phyloP scores from a whole-genome alignment of 1,140 invertebrate species.

The Zaprionus kolodkinae region DNA sequence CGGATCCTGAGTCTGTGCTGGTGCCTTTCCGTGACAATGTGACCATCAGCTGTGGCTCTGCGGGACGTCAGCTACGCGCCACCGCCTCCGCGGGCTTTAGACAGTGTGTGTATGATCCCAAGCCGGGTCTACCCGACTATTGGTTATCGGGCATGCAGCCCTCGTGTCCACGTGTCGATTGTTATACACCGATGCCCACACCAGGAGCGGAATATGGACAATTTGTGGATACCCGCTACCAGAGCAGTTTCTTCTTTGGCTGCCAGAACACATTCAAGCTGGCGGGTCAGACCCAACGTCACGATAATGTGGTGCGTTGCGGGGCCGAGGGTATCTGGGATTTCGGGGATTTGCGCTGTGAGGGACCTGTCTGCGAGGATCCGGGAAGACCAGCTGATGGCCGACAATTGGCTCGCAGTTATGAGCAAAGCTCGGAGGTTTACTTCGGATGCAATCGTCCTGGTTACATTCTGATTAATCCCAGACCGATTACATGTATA shows the following conservation, averaged over 20 bases:
- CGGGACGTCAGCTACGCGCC: constrained; percentile 90
- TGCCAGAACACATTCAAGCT: constrained; percentile 98
- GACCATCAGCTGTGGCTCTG: constrained; percentile 91
- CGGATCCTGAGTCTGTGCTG: constrained; percentile 91
- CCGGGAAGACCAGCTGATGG: constrained; percentile 97
- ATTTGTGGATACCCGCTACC: constrained; percentile 93
- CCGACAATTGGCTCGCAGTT: constrained; percentile 93
- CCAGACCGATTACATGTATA: constrained; percentile 94
- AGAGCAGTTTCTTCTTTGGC: constrained; percentile 97
- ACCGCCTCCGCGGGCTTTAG: constrained; percentile 93
- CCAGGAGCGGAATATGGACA: constrained; percentile 96
- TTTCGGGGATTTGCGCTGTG: constrained; percentile 97
- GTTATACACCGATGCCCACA: constrained; percentile 93
- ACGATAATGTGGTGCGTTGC: constrained; percentile 96
- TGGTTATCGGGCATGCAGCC: constrained; percentile 95
- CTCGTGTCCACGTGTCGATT: constrained; percentile 94
- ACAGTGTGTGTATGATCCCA: constrained; percentile 98
- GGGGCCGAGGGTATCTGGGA: constrained; percentile 97
- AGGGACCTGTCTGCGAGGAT: constrained; percentile 97
- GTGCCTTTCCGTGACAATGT: constrained; percentile 96
- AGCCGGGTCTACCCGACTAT: constrained; percentile 94
- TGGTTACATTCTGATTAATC: constrained; percentile 96
- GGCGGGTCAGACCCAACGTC: constrained; percentile 94
- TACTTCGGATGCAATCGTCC: constrained; percentile 94
- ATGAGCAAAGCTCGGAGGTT: constrained; percentile 96